Evolutionary conservation across 92 coral and sea anemone genomes (phyloP).

Genomic region (Parazoanthus darwini): DNA sequence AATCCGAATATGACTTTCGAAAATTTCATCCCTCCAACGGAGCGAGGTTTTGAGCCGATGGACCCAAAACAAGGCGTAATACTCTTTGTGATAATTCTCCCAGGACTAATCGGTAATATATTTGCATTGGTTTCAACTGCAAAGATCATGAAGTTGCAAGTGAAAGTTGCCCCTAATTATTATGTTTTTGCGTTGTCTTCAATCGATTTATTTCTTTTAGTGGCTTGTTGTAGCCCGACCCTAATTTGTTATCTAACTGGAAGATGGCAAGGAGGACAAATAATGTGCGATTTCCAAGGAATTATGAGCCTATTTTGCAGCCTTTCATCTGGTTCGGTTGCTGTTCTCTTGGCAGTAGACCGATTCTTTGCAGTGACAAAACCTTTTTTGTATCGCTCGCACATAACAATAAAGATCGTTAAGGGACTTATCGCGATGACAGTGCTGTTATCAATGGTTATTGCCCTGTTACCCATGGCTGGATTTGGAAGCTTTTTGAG

Average conservation of each 20-base stretch:
- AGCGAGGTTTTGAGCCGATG: not conserved
- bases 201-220: conserved; percentile 24
- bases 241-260: conserved; percentile 26
- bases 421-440: not conserved
- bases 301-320: conserved; percentile 38
- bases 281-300: conserved; percentile 34
- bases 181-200: conserved; percentile 29
- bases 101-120: conserved; percentile 41
- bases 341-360: conserved; percentile 36
- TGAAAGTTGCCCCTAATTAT: conserved; percentile 41
- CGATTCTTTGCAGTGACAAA: conserved; percentile 36
- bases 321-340: conserved; percentile 35
- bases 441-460: not conserved
- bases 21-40: not conserved
- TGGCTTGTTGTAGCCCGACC: conserved; percentile 35
- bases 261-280: conserved; percentile 33
- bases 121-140: conserved; percentile 32
- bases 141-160: conserved; percentile 32
- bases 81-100: conserved; percentile 13
- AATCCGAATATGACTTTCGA: not conserved
- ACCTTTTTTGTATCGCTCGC: conserved; percentile 28
- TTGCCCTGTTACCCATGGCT: conserved; percentile 18
- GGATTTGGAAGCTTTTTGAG: conserved; percentile 36
- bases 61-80: conserved; percentile 31
- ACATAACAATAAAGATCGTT: conserved; percentile 13